A percentile compares a stretch with the other conserved stretches of the same genome.
These are phyloP conservation scores for Cotesia congregata DNA, from an alignment of 2,888 invertebrate genomes.

Conservation along the genomic window DNA sequence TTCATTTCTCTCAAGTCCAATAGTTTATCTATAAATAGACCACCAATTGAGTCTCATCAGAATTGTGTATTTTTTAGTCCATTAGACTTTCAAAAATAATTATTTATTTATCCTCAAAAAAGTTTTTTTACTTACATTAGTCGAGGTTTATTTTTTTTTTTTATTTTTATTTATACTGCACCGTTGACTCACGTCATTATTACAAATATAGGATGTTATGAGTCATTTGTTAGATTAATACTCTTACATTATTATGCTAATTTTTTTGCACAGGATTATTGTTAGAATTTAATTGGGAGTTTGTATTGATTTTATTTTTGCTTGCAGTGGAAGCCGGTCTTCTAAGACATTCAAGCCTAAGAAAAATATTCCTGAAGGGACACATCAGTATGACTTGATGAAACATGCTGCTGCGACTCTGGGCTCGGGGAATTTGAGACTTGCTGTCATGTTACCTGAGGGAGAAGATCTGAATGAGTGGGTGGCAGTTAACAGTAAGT, in stretches of 20 bases:
- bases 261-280: background rate
- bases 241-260: slow-evolving; percentile 12
- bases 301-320: slow-evolving; percentile 28
- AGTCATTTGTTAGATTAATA: slow-evolving; percentile 42
- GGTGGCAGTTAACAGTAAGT: slow-evolving; percentile 99
- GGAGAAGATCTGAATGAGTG: slow-evolving; percentile 99
- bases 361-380: slow-evolving; percentile 98
- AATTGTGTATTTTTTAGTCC: slow-evolving; percentile 1
- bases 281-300: slow-evolving; percentile 18
- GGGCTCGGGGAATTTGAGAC: slow-evolving; percentile 95
- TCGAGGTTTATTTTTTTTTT: background rate
- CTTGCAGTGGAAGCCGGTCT: slow-evolving; percentile 86
- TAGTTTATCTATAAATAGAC: slow-evolving; percentile 45
- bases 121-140: background rate
- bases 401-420: slow-evolving; percentile 98
- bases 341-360: slow-evolving; percentile 99
- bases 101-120: slow-evolving; percentile 2
- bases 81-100: background rate
- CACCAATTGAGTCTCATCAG: slow-evolving; percentile 15
- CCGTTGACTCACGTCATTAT: slow-evolving; percentile 40
- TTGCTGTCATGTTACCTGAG: slow-evolving; percentile 97
- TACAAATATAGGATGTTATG: slow-evolving; percentile 44
- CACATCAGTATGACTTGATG: slow-evolving; percentile 99
- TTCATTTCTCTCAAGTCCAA: slow-evolving; percentile 39
- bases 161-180: slow-evolving; percentile 10